These are phyloP conservation scores for Chrysemys picta DNA, from an alignment of 2,113 vertebrate species.

Conservation along the genomic window DNA sequence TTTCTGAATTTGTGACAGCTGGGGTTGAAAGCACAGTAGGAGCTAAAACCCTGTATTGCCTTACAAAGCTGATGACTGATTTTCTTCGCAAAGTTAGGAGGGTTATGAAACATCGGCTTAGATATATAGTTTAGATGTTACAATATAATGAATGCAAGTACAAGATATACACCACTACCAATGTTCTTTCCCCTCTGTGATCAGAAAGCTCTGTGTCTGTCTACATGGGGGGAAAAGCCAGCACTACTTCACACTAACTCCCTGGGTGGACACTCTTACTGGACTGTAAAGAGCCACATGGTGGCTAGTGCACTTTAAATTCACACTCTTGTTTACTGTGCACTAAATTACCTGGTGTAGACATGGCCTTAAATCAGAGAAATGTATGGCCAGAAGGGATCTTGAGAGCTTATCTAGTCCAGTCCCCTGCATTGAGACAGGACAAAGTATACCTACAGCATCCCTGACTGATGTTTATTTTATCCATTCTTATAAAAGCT, in stretches of 20 bases:
- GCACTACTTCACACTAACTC: background rate
- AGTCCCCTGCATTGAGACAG: background rate
- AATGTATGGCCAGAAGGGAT: background rate
- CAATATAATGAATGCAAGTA: background rate
- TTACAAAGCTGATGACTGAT: background rate
- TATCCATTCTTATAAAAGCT: background rate
- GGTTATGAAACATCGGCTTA: background rate
- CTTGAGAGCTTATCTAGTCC: background rate
- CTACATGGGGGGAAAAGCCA: background rate
- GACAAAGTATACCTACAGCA: background rate
- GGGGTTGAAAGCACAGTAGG: background rate
- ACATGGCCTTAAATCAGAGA: background rate
- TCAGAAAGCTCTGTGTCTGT: background rate
- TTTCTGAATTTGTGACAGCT: background rate
- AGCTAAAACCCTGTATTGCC: background rate
- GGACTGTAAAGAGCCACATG: background rate
- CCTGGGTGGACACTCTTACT: background rate
- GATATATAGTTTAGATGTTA: background rate
- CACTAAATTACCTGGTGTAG: background rate
- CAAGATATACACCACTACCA: background rate
- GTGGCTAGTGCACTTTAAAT: background rate
- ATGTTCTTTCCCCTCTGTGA: background rate
- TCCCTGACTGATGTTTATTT: background rate
- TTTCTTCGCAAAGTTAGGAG: background rate
- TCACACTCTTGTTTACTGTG: background rate